Percentiles rank a stretch among this genome's conserved stretches.
These are phyloP conservation scores for Pseudococcus jackbeardsleyi DNA, from an alignment of 2,888 invertebrate genomes.

Conservation along the genomic window DNA sequence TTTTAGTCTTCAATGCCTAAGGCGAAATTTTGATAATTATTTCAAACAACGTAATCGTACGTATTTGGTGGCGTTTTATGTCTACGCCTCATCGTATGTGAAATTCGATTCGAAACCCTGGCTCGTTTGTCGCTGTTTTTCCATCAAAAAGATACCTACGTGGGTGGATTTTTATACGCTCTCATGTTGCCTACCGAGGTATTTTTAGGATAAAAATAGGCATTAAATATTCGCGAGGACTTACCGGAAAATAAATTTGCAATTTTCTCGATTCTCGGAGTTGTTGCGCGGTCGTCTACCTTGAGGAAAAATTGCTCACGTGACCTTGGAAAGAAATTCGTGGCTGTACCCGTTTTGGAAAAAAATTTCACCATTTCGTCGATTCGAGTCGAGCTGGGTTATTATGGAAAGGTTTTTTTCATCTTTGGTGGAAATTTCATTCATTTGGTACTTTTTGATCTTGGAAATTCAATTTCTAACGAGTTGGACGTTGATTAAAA, in stretches of 20 bases:
- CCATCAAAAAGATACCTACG: neutral
- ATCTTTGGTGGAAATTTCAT: too few relatives aligned
- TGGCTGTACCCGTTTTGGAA: neutral
- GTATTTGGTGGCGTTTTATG: neutral
- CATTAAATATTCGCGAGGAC: neutral
- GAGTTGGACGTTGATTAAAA: too few relatives aligned
- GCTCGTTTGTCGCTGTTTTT: neutral
- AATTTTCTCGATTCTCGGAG: neutral
- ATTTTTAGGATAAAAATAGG: neutral
- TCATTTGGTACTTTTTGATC: too few relatives aligned
- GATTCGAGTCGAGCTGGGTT: too few relatives aligned
- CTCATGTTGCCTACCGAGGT: neutral
- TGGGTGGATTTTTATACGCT: neutral
- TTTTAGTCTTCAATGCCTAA: constrained; percentile 37
- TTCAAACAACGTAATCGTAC: constrained; percentile 15
- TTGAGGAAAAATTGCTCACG: neutral
- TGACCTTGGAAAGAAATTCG: constrained; percentile 12
- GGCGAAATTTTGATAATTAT: constrained; percentile 25
- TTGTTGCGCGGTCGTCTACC: neutral
- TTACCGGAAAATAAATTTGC: neutral
- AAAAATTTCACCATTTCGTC: neutral
- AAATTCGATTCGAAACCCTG: neutral
- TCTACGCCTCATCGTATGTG: neutral
- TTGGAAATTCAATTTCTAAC: too few relatives aligned
- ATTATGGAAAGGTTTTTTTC: too few relatives aligned